Conservation (phyloP, 2,797 vertebrate genomes). For the Dendrocincla fuliginosa region DNA sequence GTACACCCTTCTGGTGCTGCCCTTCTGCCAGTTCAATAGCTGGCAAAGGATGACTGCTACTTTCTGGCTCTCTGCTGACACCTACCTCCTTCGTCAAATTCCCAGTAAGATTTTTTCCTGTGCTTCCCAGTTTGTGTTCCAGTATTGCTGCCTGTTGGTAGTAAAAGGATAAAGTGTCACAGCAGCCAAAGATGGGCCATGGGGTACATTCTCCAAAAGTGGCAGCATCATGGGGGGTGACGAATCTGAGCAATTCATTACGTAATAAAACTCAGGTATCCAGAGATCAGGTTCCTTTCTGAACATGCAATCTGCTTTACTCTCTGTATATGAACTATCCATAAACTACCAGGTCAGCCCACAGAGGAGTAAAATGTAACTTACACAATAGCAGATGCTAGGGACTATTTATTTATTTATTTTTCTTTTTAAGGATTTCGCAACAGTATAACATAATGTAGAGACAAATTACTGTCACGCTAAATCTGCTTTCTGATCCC, state of each 20-base stretch:
- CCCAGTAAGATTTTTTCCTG: neutral
- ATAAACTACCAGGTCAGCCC: constrained; percentile 32
- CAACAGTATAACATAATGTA: neutral
- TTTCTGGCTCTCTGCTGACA: neutral
- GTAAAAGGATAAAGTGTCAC: neutral
- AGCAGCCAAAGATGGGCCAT: neutral
- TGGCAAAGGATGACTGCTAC: neutral
- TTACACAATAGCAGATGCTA: constrained; percentile 28
- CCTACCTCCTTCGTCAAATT: neutral
- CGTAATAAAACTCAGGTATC: neutral
- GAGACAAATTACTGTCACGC: constrained; percentile 43
- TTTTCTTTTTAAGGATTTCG: constrained; percentile 10
- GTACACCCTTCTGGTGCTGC: neutral
- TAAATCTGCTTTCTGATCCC: constrained; percentile 46
- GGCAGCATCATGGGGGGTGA: neutral
- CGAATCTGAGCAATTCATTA: neutral
- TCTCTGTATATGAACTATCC: neutral
- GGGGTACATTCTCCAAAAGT: accelerated
- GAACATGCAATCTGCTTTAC: neutral
- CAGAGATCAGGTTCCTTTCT: neutral
- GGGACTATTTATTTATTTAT: neutral
- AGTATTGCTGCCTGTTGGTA: neutral
- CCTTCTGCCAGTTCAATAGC: neutral
- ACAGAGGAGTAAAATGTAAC: constrained; percentile 39
- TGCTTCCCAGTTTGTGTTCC: neutral